These are phyloP conservation scores for Thymallus thymallus DNA, from an alignment of 2,113 vertebrate genomes.

Conservation along the genomic window DNA sequence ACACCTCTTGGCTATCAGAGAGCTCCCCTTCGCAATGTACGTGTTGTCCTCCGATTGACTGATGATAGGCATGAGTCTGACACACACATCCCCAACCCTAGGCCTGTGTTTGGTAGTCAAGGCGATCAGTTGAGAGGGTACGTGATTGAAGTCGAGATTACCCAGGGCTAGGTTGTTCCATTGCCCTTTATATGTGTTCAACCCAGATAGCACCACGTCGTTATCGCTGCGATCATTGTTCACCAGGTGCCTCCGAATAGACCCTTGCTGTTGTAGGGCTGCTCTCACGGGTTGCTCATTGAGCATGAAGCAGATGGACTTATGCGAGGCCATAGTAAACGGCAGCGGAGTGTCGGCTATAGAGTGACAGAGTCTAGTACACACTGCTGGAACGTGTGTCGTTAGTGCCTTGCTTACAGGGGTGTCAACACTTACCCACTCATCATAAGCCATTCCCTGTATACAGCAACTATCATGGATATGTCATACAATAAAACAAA, in stretches of 20 bases:
- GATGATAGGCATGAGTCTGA: neutral
- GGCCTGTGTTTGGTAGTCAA: neutral
- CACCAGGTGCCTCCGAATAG: neutral
- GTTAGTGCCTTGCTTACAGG: neutral
- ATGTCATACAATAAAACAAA: neutral
- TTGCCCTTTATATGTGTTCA: neutral
- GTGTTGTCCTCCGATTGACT: neutral
- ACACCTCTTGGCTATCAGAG: neutral
- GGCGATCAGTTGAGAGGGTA: neutral
- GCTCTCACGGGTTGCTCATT: neutral
- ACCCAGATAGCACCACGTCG: neutral
- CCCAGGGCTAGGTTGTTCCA: neutral
- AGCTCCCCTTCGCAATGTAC: neutral
- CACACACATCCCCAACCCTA: neutral
- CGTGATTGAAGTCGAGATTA: neutral
- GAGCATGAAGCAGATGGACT: neutral
- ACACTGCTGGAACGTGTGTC: neutral
- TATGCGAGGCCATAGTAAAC: neutral
- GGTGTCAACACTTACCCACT: no score
- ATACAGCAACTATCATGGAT: neutral
- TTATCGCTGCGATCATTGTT: neutral
- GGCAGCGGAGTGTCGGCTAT: no score
- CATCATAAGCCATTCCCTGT: neutral
- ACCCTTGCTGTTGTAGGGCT: neutral
- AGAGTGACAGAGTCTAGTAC: neutral